Evolutionary conservation across 37 sponge, comb jelly and placozoan genomes (phyloP), one percentile per base, ranked within the genome.

Genomic region (Beroe ovata): DNA sequence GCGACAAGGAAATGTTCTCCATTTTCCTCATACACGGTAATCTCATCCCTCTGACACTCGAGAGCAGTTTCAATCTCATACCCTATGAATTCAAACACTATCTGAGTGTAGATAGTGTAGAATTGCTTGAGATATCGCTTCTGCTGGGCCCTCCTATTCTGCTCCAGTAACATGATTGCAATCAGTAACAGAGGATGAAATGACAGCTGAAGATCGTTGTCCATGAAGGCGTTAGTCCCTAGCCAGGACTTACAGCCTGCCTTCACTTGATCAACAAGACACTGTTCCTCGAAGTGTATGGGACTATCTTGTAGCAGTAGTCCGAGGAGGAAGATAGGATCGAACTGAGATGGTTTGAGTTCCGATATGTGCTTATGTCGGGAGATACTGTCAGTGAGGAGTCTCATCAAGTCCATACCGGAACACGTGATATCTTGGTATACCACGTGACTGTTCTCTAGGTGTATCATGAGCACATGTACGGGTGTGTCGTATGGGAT

Each of bases 271-370:
- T 77, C 54, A 30, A 32, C 47, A 8, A 77, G n/a, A 35, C 18
- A 14, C 69, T 66, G 32, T 18, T 36, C 54, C 1, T 11, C 33
- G 11, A n/a, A 41, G 25, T 39, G n/a, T n/a, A 77, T 35, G 25
- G 42, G 26, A 32, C 33, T 29, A 3, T 39, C 28, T 25, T 77
- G 84, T 42, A 8, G 54, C 1, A 77, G 84, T 54, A 77, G 47
- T 25, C 84, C 84, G 0, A 77, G 84, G 47, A 77, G 84, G 22
- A 32, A 22, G 23, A 40, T 16, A 77, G 84, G 84, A 2, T 77
- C 21, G 28, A 77, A 77, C 8, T 32, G 16, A 0, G 84, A 41
- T 11, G 84, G 84, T 25, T 39, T 42, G 4, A 77, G 84, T 23
- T 42, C 54, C 25, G 42, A 42, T 39, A 42, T 42, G 1, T 38